Evolutionary conservation across 2,888 invertebrate genomes (phyloP).

Genomic region (Leuctra nigra): DNA sequence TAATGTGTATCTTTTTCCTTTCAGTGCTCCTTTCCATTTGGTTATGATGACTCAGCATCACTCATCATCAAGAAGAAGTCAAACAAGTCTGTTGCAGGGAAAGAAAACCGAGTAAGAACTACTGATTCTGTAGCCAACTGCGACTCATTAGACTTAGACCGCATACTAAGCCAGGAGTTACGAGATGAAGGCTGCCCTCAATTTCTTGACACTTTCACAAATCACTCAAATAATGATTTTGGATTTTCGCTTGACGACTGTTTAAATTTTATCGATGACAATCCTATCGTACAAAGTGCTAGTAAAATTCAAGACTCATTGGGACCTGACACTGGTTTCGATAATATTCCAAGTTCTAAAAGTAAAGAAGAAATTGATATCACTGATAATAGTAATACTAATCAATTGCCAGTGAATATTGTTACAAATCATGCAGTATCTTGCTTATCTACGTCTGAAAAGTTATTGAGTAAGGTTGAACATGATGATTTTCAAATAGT

Average conservation of each 20-base stretch:
- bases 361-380: too few relatives aligned
- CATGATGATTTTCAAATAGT: too few relatives aligned
- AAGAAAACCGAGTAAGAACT: neutral
- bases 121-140: neutral
- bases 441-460: too few relatives aligned
- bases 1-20: neutral
- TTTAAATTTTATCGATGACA: neutral
- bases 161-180: neutral
- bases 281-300: neutral
- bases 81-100: neutral
- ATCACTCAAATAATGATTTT: too few relatives aligned
- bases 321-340: neutral
- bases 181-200: neutral
- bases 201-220: neutral
- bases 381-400: too few relatives aligned
- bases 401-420: too few relatives aligned
- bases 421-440: too few relatives aligned
- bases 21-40: slow-evolving; percentile 4
- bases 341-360: neutral
- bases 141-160: neutral
- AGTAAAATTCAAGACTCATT: too few relatives aligned
- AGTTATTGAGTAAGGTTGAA: too few relatives aligned
- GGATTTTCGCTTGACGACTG: neutral
- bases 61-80: neutral
- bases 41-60: neutral